phyloP scores from a whole-genome alignment of 1,140 invertebrate species.

The Tribolium madens region DNA sequence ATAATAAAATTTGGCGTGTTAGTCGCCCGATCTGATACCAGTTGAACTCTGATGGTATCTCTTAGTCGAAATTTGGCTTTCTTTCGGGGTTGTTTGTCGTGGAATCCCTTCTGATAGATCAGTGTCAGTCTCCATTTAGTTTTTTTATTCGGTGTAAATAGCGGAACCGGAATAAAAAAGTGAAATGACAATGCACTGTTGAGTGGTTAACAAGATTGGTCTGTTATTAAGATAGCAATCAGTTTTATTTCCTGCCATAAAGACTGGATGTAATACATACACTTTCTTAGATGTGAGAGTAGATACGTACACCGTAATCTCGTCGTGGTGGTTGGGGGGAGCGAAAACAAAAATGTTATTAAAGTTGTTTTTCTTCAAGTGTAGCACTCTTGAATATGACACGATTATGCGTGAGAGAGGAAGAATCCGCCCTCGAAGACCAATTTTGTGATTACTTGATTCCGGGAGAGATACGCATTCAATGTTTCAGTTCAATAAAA shows the following conservation, averaged over 20 bases:
- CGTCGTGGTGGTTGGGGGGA: conserved; percentile 25
- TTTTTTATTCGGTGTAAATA: conserved; percentile 56
- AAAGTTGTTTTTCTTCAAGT: conserved; percentile 57
- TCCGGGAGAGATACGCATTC: conserved; percentile 50
- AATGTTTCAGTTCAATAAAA: conserved; percentile 55
- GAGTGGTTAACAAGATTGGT: conserved; percentile 66
- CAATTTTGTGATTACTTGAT: conserved; percentile 64
- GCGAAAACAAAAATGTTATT: conserved; percentile 58
- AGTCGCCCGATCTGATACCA: no score
- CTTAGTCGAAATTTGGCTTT: background rate
- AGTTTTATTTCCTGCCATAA: conserved; percentile 66
- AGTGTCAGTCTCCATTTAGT: background rate
- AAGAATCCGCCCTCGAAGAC: conserved; percentile 54
- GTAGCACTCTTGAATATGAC: conserved; percentile 60
- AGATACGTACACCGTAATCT: conserved; percentile 49
- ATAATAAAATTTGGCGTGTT: no score
- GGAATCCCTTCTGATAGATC: background rate
- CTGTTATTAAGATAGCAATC: conserved; percentile 67
- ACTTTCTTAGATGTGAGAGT: conserved; percentile 59
- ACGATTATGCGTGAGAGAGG: conserved; percentile 62
- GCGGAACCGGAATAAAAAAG: conserved; percentile 59
- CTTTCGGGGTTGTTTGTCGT: background rate
- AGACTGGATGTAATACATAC: conserved; percentile 63
- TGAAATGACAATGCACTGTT: conserved; percentile 62
- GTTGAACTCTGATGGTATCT: background rate